These are phyloP conservation scores for Adelosebastes latens DNA, from an alignment of 2,797 vertebrate species.

Conservation along the genomic window DNA sequence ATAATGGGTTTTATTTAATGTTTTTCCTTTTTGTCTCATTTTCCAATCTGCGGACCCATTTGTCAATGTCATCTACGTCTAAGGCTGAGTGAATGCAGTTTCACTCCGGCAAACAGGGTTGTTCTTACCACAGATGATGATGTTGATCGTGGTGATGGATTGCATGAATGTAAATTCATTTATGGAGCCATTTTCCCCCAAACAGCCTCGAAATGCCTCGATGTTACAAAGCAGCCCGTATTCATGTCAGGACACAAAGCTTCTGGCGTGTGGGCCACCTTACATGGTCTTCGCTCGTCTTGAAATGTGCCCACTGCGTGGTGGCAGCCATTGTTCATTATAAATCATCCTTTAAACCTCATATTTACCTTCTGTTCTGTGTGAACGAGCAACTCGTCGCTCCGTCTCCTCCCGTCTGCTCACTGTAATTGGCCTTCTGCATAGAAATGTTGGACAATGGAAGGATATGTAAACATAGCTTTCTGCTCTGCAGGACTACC, in stretches of 20 bases:
- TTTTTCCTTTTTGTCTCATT: conserved; percentile 81
- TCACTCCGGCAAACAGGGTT: conserved; percentile 70
- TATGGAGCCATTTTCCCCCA: conserved; percentile 5
- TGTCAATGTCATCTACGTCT: conserved; percentile 75
- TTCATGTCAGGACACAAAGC: neutral
- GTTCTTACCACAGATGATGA: conserved; percentile 77
- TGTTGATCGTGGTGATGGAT: conserved; percentile 78
- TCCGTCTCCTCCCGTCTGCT: conserved; percentile 19
- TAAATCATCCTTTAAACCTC: conserved; percentile 13
- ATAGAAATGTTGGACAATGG: neutral
- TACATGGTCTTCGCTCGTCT: neutral
- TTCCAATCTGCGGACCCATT: conserved; percentile 78
- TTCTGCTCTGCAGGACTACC: neutral
- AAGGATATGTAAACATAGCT: conserved; percentile 17
- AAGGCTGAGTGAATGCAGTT: conserved; percentile 75
- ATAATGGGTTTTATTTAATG: conserved; percentile 83
- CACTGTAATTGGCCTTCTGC: conserved; percentile 17
- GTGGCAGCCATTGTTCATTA: neutral
- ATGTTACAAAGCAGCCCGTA: conserved; percentile 3
- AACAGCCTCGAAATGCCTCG: conserved; percentile 31
- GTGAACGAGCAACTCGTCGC: neutral
- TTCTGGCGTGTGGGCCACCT: neutral
- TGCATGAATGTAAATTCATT: conserved; percentile 67
- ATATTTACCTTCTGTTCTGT: conserved; percentile 22
- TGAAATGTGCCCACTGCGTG: neutral